Evolutionary conservation across 1,140 invertebrate genomes (phyloP), one percentile per base, ranked within the genome.

Genomic region (Akabosia matsudoensis): DNA sequence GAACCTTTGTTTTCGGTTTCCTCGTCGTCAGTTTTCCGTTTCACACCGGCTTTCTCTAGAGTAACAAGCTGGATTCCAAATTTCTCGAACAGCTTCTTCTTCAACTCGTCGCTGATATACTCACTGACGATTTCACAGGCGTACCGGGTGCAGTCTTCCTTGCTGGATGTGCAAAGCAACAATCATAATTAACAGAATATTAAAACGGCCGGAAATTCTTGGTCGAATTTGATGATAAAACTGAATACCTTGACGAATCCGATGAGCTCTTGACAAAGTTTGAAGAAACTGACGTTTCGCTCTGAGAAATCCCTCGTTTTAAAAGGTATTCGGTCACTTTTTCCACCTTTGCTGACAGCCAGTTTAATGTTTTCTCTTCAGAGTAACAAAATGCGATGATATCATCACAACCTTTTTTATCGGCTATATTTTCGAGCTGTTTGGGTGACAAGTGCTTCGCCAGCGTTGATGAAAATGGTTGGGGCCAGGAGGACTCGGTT

Each of bases 361-460:
- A 82, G 10, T 28, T 28, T 14, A 82, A 33, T 18, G 76, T 73
- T 22, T 71, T 77, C 16, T 78, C 74, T 78, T 82, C 79, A 26
- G 64, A 76, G 33, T 76, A 82, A 13, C 33, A 22, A 76, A 76
- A 82, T n/a, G 79, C 81, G 61, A 73, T 70, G 34, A 82, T 64
- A 56, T 79, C 77, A 30, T 71, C 79, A 54, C 30, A 45, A 78
- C 79, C 79, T 75, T 80, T 82, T 37, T 75, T 77, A 14, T 74
- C 34, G 16, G 74, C 45, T 4, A 82, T 70, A 34, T 79, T 77
- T 76, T 80, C 75, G 26, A 81, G 45, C 54, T 81, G 79, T 1
- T 67, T 30, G n/a, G 37, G 33, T 56, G 71, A 52, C n/a, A 80
- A 64, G 37, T 74, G 73, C 31, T 78, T 73, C 3, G 33, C 13